Evolutionary conservation across 2,113 vertebrate genomes (phyloP).

Genomic region (Sylvilagus bachmani): DNA sequence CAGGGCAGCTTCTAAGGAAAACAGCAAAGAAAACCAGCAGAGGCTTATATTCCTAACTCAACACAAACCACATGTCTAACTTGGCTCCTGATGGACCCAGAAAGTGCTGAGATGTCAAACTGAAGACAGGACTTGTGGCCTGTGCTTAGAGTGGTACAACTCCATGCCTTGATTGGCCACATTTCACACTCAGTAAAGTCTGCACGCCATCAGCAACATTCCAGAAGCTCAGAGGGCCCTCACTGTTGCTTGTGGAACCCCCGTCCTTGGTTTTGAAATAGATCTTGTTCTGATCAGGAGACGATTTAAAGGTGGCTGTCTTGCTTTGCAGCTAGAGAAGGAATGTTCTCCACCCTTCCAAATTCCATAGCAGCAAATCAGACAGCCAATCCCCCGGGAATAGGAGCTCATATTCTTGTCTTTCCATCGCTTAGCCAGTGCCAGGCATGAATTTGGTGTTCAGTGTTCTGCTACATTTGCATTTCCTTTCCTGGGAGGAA

Average conservation of each 20-base stretch:
- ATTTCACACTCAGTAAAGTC: not conserved
- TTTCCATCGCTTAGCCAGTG: not conserved
- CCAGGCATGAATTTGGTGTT: not conserved
- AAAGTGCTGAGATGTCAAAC: conserved; percentile 57
- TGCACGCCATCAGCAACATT: conserved; percentile 61
- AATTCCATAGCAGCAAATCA: not conserved
- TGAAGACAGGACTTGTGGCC: conserved; percentile 12
- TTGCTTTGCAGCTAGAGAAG: not conserved
- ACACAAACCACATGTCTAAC: conserved; percentile 41
- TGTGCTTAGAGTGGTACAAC: conserved; percentile 57
- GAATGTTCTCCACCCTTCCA: not conserved
- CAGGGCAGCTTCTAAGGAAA: conserved; percentile 55
- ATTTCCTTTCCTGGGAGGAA: conserved; percentile 72
- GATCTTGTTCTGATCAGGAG: not conserved
- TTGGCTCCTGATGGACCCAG: conserved; percentile 49
- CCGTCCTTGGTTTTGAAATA: not conserved
- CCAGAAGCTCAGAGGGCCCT: not conserved
- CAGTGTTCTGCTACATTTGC: conserved; percentile 34
- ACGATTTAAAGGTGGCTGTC: not conserved
- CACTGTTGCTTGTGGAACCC: not conserved
- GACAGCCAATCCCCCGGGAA: too few species aligned
- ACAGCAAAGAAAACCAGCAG: not conserved
- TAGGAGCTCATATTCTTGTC: not conserved
- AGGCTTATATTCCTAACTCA: conserved; percentile 59
- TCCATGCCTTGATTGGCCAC: not conserved